Base-by-base conservation (phyloP, 2,113 vertebrate genomes). In the Oriolus oriolus region DNA sequence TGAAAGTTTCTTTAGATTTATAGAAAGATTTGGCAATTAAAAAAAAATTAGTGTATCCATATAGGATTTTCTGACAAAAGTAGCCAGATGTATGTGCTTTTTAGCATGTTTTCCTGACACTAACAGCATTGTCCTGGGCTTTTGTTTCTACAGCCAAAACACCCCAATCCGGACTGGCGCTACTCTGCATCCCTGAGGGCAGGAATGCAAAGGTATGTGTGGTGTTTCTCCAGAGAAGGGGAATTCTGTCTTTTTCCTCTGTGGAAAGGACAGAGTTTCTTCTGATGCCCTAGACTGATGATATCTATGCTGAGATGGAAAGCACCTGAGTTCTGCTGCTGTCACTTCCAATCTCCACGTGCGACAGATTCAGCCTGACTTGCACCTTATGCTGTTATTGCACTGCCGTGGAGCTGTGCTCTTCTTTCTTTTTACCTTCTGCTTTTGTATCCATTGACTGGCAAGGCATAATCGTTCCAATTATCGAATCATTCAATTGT, bases 161-260 rank as follows among this genome's bases (percentile, higher is more conserved):
- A 95, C 52, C 99, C 99, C 76, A 98, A 98, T 95, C 96, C 98
- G 94, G 99, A 99, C 96, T 99, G 99, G 99, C 99, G 99, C 97
- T 99, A 99, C 95, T 99, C 99, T 76, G 99, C 99, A 44, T 99
- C 99, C 88, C 98, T 99, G 90, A 98, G 99, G 98, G 99, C 99
- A 91, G 99, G 99, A 97, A 99, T 99, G 98, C 99, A 99, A 97
- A 99, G 99, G 99, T 99, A 98, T 20, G 98, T 98, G 30, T 44
- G 76, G 2, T 49, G 13, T 18, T 79, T 71, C n/a, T 35, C 45
- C 59, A 27, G 4, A 10, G n/a, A 47, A 33, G 22, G 53, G 35
- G 6, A 77, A 15, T 42, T 82, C 53, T 90, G 37, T 6, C 41
- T 18, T 77, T 77, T 42, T 41, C 37, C 49, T 74, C 45, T 85